phyloP scores from a whole-genome alignment of 2,797 vertebrate species.

The Sibirionetta formosa region DNA sequence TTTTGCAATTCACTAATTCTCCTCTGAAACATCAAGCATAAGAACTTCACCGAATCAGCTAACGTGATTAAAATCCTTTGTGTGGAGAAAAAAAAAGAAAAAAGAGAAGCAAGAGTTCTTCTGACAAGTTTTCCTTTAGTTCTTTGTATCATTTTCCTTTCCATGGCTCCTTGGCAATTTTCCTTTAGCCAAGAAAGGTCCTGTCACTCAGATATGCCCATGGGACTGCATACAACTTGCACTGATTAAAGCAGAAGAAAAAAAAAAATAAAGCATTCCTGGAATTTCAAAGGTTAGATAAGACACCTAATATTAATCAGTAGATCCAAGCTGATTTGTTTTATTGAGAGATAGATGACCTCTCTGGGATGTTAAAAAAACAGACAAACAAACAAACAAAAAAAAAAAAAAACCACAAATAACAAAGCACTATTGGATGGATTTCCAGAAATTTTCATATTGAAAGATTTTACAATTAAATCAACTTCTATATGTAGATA shows the following conservation, averaged over 20 bases:
- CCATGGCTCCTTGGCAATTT: neutral
- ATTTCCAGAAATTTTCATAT: neutral
- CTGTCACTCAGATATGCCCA: neutral
- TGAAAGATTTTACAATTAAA: neutral
- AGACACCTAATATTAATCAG: neutral
- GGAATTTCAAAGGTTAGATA: neutral
- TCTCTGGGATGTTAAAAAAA: neutral
- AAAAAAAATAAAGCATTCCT: neutral
- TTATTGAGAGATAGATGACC: neutral
- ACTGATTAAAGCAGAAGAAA: neutral
- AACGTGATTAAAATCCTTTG: accelerated
- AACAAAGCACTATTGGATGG: neutral
- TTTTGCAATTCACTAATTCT: neutral
- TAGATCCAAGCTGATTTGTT: neutral
- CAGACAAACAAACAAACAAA: no score
- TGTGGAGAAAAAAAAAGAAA: no score
- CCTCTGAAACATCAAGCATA: neutral
- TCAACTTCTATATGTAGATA: neutral
- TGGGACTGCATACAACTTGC: neutral
- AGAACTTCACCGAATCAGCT: neutral
- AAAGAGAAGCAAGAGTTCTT: neutral
- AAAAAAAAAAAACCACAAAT: neutral
- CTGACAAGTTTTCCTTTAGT: neutral
- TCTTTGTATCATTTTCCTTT: neutral
- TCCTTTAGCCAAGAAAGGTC: neutral